These are phyloP conservation scores for Unio pictorum DNA, from an alignment of 2,888 invertebrate genomes.

Conservation along the genomic window DNA sequence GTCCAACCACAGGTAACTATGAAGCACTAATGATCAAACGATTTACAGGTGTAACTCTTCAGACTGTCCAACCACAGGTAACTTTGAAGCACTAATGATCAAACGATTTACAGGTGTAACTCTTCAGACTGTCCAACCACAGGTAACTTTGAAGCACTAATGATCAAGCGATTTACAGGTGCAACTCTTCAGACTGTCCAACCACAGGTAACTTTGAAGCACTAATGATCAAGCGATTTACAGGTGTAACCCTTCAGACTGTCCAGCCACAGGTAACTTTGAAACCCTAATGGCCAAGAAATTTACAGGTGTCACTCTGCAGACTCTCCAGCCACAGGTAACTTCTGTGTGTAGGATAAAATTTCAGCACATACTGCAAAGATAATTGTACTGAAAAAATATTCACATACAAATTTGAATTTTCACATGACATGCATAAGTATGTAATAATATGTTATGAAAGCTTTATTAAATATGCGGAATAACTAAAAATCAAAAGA, in stretches of 20 bases:
- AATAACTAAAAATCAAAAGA: too few species aligned
- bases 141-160: too few species aligned
- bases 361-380: too few species aligned
- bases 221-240: slow-evolving; percentile 90
- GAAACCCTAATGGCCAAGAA: slow-evolving; percentile 77
- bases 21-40: slow-evolving; percentile 91
- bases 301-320: slow-evolving; percentile 81
- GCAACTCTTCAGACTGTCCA: slow-evolving; percentile 64
- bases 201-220: slow-evolving; percentile 83
- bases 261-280: slow-evolving; percentile 24
- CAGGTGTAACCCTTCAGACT: slow-evolving; percentile 76
- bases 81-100: background rate
- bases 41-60: slow-evolving; percentile 81
- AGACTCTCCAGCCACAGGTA: slow-evolving; percentile 67
- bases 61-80: slow-evolving; percentile 52
- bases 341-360: slow-evolving; percentile 75
- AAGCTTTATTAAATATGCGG: too few species aligned
- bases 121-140: slow-evolving; percentile 43
- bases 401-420: too few species aligned
- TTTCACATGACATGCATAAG: too few species aligned
- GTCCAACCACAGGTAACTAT: slow-evolving; percentile 77
- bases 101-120: too few species aligned
- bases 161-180: too few species aligned
- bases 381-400: too few species aligned
- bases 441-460: too few species aligned